phyloP scores from a whole-genome alignment of 2,888 invertebrate genomes.

The Deilephila porcellus region DNA sequence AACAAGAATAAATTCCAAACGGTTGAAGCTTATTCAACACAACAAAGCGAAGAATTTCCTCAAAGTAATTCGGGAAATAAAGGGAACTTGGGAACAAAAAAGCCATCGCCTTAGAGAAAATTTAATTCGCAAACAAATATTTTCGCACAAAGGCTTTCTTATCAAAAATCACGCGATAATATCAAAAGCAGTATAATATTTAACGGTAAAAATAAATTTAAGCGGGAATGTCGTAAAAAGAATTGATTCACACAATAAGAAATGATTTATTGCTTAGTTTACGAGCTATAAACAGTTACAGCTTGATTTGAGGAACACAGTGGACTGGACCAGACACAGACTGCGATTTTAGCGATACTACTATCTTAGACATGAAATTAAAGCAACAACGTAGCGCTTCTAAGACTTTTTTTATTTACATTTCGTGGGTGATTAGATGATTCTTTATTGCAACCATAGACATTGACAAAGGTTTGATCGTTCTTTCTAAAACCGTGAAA shows the following conservation, averaged over 20 bases:
- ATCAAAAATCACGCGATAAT: conserved; percentile 8
- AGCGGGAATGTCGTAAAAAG: conserved; percentile 43
- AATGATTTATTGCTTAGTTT: conserved; percentile 52
- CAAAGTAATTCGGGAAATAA: conserved; percentile 1
- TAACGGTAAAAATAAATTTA: conserved; percentile 5
- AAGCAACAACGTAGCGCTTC: no score
- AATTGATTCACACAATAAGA: conserved; percentile 49
- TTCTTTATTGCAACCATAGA: no score
- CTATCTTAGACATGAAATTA: no score
- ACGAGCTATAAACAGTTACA: conserved; percentile 55
- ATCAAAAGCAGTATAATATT: conserved; percentile 21
- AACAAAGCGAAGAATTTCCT: conserved; percentile 8
- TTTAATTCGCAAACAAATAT: conserved; percentile 15
- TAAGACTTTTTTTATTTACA: no score
- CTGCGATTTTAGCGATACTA: no score
- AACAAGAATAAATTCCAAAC: background rate
- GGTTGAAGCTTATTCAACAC: background rate
- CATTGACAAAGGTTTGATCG: no score
- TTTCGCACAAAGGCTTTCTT: conserved; percentile 6
- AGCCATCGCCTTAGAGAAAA: conserved; percentile 5
- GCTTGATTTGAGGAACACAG: conserved; percentile 40
- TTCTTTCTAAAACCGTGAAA: no score
- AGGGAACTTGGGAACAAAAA: background rate
- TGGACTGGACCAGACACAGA: no score
- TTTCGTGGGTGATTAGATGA: no score